Conservation (phyloP, 2,888 invertebrate genomes). For the Litoditis marina region DNA sequence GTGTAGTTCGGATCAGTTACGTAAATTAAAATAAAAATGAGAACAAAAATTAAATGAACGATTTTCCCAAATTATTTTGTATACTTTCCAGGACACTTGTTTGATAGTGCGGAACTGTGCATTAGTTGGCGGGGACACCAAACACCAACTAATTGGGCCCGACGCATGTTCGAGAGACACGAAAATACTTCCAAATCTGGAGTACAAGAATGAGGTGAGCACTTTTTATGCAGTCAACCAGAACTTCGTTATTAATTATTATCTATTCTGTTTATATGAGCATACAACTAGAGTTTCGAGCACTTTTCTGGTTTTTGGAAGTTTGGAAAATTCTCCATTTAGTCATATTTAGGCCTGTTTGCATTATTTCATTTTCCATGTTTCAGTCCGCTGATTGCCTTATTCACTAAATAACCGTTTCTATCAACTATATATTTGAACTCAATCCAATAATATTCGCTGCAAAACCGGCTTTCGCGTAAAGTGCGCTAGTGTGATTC, state of each 20-base stretch:
- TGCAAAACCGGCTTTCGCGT: too few relatives aligned
- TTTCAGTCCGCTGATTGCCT: too few relatives aligned
- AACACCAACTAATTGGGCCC: constrained; percentile 40
- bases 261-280: too few relatives aligned
- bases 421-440: too few relatives aligned
- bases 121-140: constrained; percentile 39
- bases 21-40: neutral
- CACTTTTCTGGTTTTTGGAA: too few relatives aligned
- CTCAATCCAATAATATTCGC: too few relatives aligned
- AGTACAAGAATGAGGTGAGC: constrained; percentile 39
- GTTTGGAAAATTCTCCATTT: too few relatives aligned
- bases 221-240: neutral
- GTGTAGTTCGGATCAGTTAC: neutral
- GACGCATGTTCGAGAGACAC: constrained; percentile 45
- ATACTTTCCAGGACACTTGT: constrained; percentile 22
- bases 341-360: too few relatives aligned
- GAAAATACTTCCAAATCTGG: constrained; percentile 41
- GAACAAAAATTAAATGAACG: neutral
- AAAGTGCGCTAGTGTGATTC: too few relatives aligned
- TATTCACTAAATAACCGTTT: too few relatives aligned
- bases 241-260: too few relatives aligned
- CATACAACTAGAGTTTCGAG: neutral
- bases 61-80: neutral
- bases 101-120: constrained; percentile 33
- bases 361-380: too few relatives aligned